Base-by-base conservation (phyloP, 2,888 invertebrate species). In the Zonitis immaculata region DNA sequence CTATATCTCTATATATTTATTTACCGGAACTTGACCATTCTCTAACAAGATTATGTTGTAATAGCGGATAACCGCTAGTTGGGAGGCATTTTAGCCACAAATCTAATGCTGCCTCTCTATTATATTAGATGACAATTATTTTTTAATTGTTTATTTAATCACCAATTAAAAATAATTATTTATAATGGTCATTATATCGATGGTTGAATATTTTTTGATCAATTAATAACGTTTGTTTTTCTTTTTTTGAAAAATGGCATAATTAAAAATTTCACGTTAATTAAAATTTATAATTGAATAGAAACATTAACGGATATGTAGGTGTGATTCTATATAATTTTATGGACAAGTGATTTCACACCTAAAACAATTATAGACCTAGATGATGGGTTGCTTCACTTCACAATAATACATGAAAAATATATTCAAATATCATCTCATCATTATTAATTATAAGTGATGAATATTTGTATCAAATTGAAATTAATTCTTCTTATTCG, bases 11-110 rank as follows among this genome's bases (percentile, higher is more conserved):
- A 51, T 51, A 52, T 68, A 53, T 52, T 54, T 68, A 69, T 71
- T 70, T 70, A 69, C 71, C 67, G 70, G 69, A 71, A 68, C 66
- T 62, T 61, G 62, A 62, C 60, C 64, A 64, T n/a, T n/a, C 66
- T 68, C 63, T 72, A 73, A 73, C 71, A 66, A 71, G 71, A 71
- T 73, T 73, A 72, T 67, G 65, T 59, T 59, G 68, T 72, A 72
- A 73, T 72, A 69, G 70, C 70, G 71, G 71, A 69, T 70, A 71
- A 71, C 72, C 71, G 64, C 67, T 64, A 62, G 67, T 65, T 65
- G n/a, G 66, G 68, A 71, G 69, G 68, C 67, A 66, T n/a, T 68
- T 70, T 67, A 67, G 66, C 72, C 70, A 60, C 70, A 72, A 69
- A 69, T 67, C 57, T 64, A 66, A 63, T 66, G 66, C 67, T 67